phyloP scores from a whole-genome alignment of 2,888 invertebrate genomes.

The Macrophya annulata region DNA sequence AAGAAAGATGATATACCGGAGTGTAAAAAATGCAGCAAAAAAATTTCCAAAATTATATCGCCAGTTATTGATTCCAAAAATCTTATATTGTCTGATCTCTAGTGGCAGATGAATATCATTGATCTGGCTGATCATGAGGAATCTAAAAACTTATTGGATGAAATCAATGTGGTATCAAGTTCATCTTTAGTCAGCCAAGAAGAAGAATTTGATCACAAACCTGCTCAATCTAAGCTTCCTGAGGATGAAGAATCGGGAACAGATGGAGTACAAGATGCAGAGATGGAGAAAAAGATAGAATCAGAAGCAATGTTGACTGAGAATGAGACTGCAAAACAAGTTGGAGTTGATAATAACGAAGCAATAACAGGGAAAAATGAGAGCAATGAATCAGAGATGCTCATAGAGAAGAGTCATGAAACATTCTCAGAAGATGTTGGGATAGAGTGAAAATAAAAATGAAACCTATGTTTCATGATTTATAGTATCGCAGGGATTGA shows the following conservation, averaged over 20 bases:
- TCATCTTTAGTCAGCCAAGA: constrained; percentile 5
- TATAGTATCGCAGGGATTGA: constrained; percentile 84
- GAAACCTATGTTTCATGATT: constrained; percentile 82
- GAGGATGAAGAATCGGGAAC: constrained; percentile 12
- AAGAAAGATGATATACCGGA: neutral
- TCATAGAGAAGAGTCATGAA: constrained; percentile 89
- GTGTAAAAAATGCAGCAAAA: neutral
- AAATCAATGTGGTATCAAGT: neutral
- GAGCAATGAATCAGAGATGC: neutral
- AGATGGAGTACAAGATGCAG: constrained; percentile 40
- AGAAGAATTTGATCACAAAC: constrained; percentile 15
- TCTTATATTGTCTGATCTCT: neutral
- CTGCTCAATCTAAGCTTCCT: neutral
- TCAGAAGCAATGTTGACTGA: neutral
- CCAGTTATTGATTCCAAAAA: neutral
- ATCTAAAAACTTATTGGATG: neutral
- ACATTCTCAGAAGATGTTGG: constrained; percentile 98
- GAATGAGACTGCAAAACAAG: neutral
- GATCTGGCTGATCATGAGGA: neutral
- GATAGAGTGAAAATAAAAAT: constrained; percentile 93
- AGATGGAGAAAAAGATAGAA: constrained; percentile 42
- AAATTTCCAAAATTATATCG: neutral
- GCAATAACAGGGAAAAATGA: neutral
- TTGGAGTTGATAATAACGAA: neutral
- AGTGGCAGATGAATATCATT: neutral